These are phyloP conservation scores for Sterrhoptilus dennistouni DNA, from an alignment of 2,113 vertebrate genomes.

Conservation along the genomic window DNA sequence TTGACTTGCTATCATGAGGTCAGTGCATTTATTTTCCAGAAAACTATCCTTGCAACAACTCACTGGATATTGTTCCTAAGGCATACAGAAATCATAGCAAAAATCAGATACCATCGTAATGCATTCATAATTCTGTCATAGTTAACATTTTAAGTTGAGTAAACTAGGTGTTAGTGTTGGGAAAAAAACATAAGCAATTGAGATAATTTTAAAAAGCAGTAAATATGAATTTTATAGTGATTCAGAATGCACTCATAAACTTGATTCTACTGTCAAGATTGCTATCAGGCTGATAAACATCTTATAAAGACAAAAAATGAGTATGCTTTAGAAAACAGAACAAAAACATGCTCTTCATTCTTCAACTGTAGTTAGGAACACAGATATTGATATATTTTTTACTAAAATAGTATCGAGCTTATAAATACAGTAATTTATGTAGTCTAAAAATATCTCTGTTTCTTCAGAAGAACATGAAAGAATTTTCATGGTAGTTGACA, in stretches of 20 bases:
- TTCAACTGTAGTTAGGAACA: background rate
- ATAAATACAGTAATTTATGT: background rate
- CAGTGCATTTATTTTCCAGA: background rate
- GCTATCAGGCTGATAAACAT: background rate
- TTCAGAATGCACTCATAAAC: background rate
- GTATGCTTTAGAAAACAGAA: background rate
- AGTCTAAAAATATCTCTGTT: background rate
- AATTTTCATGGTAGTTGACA: background rate
- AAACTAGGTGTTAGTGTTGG: background rate
- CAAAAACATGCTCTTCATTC: background rate
- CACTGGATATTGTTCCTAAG: background rate
- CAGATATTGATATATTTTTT: conserved; percentile 9
- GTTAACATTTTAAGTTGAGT: background rate
- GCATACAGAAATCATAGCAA: background rate
- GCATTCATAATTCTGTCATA: background rate
- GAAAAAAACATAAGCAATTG: background rate
- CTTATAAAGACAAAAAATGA: background rate
- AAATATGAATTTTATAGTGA: conserved; percentile 1
- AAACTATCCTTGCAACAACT: background rate
- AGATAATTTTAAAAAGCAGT: background rate
- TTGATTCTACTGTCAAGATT: background rate
- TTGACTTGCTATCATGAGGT: background rate
- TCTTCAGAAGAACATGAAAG: background rate
- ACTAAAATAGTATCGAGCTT: background rate
- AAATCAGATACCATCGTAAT: background rate